Percentiles rank a stretch among this genome's conserved stretches.
Evolutionary conservation across 2,113 vertebrate species (phyloP).

Genomic region (Halcyon senegalensis): DNA sequence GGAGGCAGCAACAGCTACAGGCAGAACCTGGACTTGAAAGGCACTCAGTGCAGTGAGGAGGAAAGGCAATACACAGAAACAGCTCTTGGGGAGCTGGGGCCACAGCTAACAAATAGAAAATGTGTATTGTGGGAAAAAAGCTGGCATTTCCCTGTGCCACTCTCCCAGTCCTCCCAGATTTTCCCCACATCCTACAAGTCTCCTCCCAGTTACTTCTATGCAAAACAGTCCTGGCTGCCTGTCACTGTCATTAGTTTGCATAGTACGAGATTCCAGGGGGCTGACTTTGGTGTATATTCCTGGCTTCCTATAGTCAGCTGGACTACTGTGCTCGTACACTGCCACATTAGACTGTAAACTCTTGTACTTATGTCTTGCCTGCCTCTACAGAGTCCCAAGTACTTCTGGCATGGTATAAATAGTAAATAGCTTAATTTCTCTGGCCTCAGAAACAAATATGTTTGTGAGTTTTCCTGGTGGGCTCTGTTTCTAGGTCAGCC

Average conservation of each 20-base stretch:
- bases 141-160: neutral
- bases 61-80: neutral
- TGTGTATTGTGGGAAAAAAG: neutral
- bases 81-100: neutral
- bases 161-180: neutral
- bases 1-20: neutral
- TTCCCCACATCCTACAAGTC: neutral
- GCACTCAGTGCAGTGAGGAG: neutral
- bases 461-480: neutral
- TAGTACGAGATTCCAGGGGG: neutral
- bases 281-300: neutral
- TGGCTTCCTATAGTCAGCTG: neutral
- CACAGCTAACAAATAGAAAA: neutral
- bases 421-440: neutral
- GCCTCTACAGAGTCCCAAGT: neutral
- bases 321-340: fast-evolving
- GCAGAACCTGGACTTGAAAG: neutral
- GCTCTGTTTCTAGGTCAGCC: neutral
- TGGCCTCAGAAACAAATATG: neutral
- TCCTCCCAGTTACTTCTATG: neutral
- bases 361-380: neutral
- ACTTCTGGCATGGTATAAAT: neutral
- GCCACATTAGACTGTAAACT: neutral
- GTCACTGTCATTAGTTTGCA: neutral
- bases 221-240: neutral